Conservation (phyloP, 1,140 invertebrate genomes). For the Lepidurus couesii region DNA sequence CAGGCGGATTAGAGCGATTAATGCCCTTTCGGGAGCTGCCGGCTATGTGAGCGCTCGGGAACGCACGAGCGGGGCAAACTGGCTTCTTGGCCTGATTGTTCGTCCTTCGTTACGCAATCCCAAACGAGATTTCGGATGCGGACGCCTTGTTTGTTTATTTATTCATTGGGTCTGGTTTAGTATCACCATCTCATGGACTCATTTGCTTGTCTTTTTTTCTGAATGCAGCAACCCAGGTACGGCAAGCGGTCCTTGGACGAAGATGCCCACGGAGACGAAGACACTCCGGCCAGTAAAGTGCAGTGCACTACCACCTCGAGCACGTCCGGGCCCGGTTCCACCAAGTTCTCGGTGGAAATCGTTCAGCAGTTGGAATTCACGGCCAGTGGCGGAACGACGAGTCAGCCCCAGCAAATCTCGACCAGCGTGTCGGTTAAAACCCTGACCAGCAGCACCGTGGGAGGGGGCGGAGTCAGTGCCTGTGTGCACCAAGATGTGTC, state of each 20-base stretch:
- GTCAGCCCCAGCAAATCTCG: constrained; percentile 73
- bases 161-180: too few species aligned
- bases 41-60: too few species aligned
- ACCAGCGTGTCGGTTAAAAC: constrained; percentile 89
- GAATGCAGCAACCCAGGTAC: constrained; percentile 33
- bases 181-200: neutral
- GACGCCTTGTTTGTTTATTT: too few species aligned
- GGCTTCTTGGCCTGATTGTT: too few species aligned
- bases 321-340: constrained; percentile 38
- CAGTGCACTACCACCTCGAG: constrained; percentile 52
- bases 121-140: too few species aligned
- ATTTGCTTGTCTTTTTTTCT: neutral
- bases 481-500: neutral
- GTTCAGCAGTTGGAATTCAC: constrained; percentile 81
- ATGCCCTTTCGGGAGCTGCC: too few species aligned
- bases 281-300: constrained; percentile 64
- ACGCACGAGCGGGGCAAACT: too few species aligned
- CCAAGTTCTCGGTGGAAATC: constrained; percentile 80
- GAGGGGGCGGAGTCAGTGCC: constrained; percentile 54
- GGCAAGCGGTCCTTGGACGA: constrained; percentile 62
- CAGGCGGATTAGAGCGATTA: too few species aligned
- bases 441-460: constrained; percentile 71
- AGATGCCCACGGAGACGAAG: constrained; percentile 49
- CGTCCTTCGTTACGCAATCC: too few species aligned
- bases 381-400: constrained; percentile 53